These are phyloP conservation scores for Monopis laevigella DNA, from an alignment of 2,888 invertebrate genomes.

Conservation along the genomic window DNA sequence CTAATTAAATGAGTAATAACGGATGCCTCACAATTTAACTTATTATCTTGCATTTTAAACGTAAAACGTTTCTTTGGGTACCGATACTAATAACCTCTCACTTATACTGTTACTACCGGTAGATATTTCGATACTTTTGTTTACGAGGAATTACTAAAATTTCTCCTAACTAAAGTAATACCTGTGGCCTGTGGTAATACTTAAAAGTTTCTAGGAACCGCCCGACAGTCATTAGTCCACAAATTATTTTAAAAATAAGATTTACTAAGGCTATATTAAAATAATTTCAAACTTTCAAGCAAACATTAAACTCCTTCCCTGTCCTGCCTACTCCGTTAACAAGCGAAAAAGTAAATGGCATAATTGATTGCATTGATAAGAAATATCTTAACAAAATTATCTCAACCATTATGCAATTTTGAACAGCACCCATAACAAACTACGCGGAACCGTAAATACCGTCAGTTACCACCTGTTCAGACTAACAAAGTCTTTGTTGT, in stretches of 20 bases:
- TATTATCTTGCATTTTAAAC: too few relatives aligned
- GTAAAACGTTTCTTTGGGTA: constrained; percentile 23
- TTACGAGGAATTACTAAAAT: not conserved
- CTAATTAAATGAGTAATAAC: too few relatives aligned
- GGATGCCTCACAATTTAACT: too few relatives aligned
- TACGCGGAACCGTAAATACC: constrained; percentile 4
- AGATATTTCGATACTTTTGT: not conserved
- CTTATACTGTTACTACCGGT: not conserved
- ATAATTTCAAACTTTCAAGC: too few relatives aligned
- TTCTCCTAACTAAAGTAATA: too few relatives aligned
- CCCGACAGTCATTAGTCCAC: too few relatives aligned
- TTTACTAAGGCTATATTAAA: too few relatives aligned
- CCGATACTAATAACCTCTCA: constrained; percentile 20
- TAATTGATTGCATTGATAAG: constrained; percentile 12
- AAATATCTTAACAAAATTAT: constrained; percentile 12
- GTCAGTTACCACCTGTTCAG: constrained; percentile 11
- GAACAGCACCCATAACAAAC: constrained; percentile 2
- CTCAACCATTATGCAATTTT: constrained; percentile 6
- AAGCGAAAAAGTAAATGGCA: too few relatives aligned
- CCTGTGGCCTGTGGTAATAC: too few relatives aligned
- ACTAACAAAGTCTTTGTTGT: constrained; percentile 6
- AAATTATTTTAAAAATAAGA: too few relatives aligned
- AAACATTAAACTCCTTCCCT: too few relatives aligned
- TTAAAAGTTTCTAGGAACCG: constrained; percentile 16
- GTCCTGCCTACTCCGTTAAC: too few relatives aligned